Base-by-base conservation (phyloP, 1,140 invertebrate genomes). In the Pseudomyrmex sp. region DNA sequence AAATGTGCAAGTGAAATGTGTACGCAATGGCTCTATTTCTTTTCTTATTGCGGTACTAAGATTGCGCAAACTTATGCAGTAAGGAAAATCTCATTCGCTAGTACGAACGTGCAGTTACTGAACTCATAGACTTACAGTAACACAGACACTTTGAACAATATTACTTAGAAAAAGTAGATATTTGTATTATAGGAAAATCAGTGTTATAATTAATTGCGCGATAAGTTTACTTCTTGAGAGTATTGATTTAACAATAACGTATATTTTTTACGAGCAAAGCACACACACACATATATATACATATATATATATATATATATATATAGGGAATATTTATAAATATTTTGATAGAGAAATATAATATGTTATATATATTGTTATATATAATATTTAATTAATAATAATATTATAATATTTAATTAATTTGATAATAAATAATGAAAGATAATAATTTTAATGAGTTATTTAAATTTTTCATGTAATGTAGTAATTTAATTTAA, bases 1-100 rank as follows among this genome's bases (percentile, higher is more conserved):
- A 79, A 74, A 70, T 82, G 70, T 62, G 70, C 46, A 82, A n/a
- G 70, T 76, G 35, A 82, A 82, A 82, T n/a, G 15, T 61, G 69
- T 58, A 82, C 15, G 48, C 50, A 82, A 82, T 61, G 59, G 62
- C 18, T 82, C 35, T 20, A 82, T 62, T 72, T 61, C 46, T 62
- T 62, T 62, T 82, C 2, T 66, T 44, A 52, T 76, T 62, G 20
- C 20, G 44, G 20, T 20, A 69, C 69, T 54, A 26, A 70, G 18
- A 58, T 59, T 79, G 44, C 65, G 35, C n/a, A 79, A 70, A 79
- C 48, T 59, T 44, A 66, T 66, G 7, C 52, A 15, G 13, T 7
- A 13, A 15, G 18, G 3, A 79, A 79, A 58, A 4, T 2, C 9
- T 56, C 12, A 4, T 7, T 18, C 8, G 46, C 46, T 23, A n/a